Percentiles rank a stretch among this genome's conserved stretches.
Conservation (phyloP, 2,888 invertebrate genomes). For the Campaea margaritaria region DNA sequence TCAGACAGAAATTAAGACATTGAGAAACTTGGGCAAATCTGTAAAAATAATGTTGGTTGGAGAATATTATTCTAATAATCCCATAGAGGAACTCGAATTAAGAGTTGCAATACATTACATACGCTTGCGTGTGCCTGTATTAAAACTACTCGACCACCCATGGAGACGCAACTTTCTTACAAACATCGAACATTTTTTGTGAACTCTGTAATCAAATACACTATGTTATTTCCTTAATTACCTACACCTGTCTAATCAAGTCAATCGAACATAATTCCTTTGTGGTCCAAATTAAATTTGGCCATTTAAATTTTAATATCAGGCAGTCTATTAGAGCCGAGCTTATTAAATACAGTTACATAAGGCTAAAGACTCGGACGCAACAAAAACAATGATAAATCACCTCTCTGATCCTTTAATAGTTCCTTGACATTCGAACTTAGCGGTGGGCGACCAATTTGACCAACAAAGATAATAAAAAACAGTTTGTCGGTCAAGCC, state of each 20-base stretch:
- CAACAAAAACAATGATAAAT: slow-evolving; percentile 79
- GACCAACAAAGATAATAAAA: slow-evolving; percentile 47
- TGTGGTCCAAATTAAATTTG: slow-evolving; percentile 27
- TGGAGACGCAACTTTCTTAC: slow-evolving; percentile 38
- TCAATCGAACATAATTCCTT: slow-evolving; percentile 18
- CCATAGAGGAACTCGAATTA: slow-evolving; percentile 27
- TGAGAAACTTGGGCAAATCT: not conserved
- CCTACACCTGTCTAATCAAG: slow-evolving; percentile 28
- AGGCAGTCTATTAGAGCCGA: slow-evolving; percentile 14
- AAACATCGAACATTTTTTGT: slow-evolving; percentile 26
- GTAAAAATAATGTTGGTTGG: not conserved
- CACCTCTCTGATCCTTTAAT: slow-evolving; percentile 59
- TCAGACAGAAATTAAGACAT: not conserved
- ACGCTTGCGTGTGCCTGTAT: slow-evolving; percentile 39
- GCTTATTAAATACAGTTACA: slow-evolving; percentile 67
- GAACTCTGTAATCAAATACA: slow-evolving; percentile 25
- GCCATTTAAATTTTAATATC: slow-evolving; percentile 22
- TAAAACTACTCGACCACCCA: slow-evolving; percentile 45
- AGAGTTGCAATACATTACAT: slow-evolving; percentile 36
- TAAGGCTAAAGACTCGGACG: slow-evolving; percentile 52
- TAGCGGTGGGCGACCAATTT: slow-evolving; percentile 52
- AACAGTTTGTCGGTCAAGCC: slow-evolving; percentile 51
- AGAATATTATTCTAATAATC: slow-evolving; percentile 1
- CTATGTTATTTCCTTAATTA: slow-evolving; percentile 34
- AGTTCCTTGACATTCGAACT: slow-evolving; percentile 65